Conservation (phyloP, 2,888 invertebrate species). For the Entomobrya multifasciata region DNA sequence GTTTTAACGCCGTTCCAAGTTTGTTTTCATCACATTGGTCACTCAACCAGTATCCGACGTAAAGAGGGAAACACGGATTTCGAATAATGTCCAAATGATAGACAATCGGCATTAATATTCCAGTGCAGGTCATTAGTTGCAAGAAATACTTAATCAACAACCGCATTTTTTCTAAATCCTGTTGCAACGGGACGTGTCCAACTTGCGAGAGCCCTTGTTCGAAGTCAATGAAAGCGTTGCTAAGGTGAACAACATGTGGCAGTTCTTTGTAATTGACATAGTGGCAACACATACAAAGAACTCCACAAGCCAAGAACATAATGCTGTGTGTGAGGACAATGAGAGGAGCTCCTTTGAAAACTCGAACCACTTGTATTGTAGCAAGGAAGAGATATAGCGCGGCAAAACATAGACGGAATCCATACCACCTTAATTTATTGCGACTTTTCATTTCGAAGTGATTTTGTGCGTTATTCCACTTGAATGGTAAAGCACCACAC, state of each 20-base stretch:
- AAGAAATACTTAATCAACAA: neutral
- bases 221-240: constrained; percentile 13
- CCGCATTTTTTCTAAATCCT: too few species aligned
- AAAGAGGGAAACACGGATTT: constrained; percentile 48
- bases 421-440: too few species aligned
- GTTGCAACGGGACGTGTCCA: too few species aligned
- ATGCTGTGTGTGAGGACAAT: constrained; percentile 41
- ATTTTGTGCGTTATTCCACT: too few species aligned
- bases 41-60: constrained; percentile 37
- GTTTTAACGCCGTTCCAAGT: neutral
- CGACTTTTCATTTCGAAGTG: too few species aligned
- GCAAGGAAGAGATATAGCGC: too few species aligned
- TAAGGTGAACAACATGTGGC: neutral
- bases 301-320: neutral
- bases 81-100: constrained; percentile 34
- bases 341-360: neutral
- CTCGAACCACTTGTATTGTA: too few species aligned
- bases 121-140: neutral
- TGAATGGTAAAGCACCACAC: too few species aligned
- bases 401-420: too few species aligned
- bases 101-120: neutral
- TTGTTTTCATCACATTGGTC: neutral
- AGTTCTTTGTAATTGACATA: neutral
- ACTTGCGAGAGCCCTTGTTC: neutral
- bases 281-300: neutral